A percentile compares a stretch with the other conserved stretches of the same genome.
phyloP scores from a whole-genome alignment of 1,140 invertebrate genomes.

The Cephus cinctus region DNA sequence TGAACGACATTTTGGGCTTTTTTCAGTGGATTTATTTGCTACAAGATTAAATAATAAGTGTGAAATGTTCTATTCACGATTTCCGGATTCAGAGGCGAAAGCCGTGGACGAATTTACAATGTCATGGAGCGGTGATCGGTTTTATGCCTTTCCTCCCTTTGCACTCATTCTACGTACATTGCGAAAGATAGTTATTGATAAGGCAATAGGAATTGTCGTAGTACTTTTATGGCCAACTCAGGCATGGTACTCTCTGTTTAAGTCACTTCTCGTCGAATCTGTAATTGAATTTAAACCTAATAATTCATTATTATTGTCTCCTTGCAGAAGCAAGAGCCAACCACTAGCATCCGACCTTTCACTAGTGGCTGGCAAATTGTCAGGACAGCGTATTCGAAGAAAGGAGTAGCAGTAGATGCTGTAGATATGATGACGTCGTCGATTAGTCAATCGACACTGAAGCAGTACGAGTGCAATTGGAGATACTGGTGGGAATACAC shows the following conservation, averaged over 20 bases:
- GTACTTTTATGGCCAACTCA: slow-evolving; percentile 12
- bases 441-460: slow-evolving; percentile 3
- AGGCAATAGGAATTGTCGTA: slow-evolving; percentile 9
- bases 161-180: slow-evolving; percentile 8
- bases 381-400: slow-evolving; percentile 5
- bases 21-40: slow-evolving; percentile 15
- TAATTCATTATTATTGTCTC: slow-evolving; percentile 8
- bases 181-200: background rate
- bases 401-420: slow-evolving; percentile 5
- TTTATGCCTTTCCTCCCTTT: slow-evolving; percentile 15
- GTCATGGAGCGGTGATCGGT: background rate
- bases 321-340: slow-evolving; percentile 9
- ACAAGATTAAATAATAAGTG: slow-evolving; percentile 12
- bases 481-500: slow-evolving; percentile 11
- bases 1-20: slow-evolving; percentile 4
- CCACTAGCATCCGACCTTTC: slow-evolving; percentile 9
- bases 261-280: background rate
- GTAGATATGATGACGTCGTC: slow-evolving; percentile 8
- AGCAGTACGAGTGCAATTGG: slow-evolving; percentile 11
- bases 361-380: slow-evolving; percentile 10
- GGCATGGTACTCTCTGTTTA: slow-evolving; percentile 10
- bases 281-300: slow-evolving; percentile 4
- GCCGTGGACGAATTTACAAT: slow-evolving; percentile 14
- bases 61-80: slow-evolving; percentile 5
- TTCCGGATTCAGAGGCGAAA: slow-evolving; percentile 9